Evolutionary conservation across 2,888 invertebrate species (phyloP), one percentile per base, ranked within the genome.

Genomic region (Pristionchus exspectatus): DNA sequence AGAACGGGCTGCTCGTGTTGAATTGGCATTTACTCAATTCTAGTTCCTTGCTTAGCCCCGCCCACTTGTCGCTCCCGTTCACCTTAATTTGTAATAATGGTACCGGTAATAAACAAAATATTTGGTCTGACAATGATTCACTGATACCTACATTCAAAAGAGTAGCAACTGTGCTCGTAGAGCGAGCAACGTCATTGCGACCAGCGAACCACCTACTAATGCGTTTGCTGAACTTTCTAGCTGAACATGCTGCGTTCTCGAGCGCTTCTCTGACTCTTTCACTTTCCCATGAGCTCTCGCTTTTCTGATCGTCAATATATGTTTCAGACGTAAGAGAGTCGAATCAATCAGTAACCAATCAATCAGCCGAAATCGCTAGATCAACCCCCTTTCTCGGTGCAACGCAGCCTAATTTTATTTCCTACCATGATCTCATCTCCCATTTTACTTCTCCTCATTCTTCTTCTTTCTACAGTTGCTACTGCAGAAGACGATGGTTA

Each of bases 361-460:
- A 63, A 74, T 38, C 24, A 50, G 38, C 27, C 9, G 81, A 81
- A 77, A 81, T 81, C 81, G 27, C 50, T n/a, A 81, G 81, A 81
- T 81, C 81, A 81, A 16, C 81, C 77, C 12, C 4, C 81, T 81
- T 72, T 81, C 14, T 50, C 81, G 81, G 50, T 44, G 27, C 81
- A 27, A 0, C n/a, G 14, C 50, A 21, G 44, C 27, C 44, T 81
- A 63, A 63, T 63, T 50, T 63, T 63, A 63, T 63, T 63, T 63
- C 2, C 27, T 74, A 16, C 18, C 44, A 81, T 81, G 81, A 50
- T 77, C 4, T 81, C 27, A 3, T 4, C 50, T 54, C 21, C 14
- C 21, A 4, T 81, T 77, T n/a, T 81, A 50, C 9, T 12, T 81
- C 4, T 44, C 27, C 50, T 63, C 24, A 21, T 81, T 12, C 27